Evolutionary conservation across 2,888 invertebrate genomes (phyloP), one percentile per base, ranked within the genome.

Genomic region (Drosophila pegasa): DNA sequence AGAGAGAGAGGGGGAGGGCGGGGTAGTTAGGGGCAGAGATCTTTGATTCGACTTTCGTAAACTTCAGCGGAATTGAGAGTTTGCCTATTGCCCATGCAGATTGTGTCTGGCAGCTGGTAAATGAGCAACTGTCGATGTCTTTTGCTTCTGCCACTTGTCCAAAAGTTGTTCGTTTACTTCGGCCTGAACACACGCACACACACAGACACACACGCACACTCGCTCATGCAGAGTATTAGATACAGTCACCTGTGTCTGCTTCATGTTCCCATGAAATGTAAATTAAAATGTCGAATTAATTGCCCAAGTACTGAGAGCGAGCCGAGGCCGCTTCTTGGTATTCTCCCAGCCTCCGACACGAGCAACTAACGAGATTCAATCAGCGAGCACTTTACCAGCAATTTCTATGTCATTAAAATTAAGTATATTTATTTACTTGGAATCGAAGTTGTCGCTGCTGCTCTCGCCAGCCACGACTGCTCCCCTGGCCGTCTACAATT

Each of bases 241-340:
- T 58, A 66, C 75, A 73, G 71, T 75, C 76, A 74, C 76, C 77
- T 76, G 74, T 61, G 69, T 35, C 54, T 58, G 63, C 75, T 60
- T 64, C 68, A 64, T 71, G 68, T 87, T 82, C 84, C 80, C 84
- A 71, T 82, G 87, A 84, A 87, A 83, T 80, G 72, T 80, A 82
- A 87, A 82, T 87, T 87, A 80, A 82, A 82, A 71, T 83, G 87
- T 87, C 72, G 80, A 84, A 84, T 87, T 82, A 87, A 82, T 80
- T 84, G 80, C 81, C 84, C 67, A 62, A 78, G 79, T 81, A 82
- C 78, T 61, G 71, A 40, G 57, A 57, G 43, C 16, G 60, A 35
- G 52, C 12, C 62, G 77, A 65, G 65, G 63, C 62, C 68, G 71
- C 70, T 81, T 81, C 86, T 80, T 70, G 81, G 82, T 81, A 82